Evolutionary conservation across 2,113 vertebrate species (phyloP).

Genomic region (Syngnathoides biaculeatus): DNA sequence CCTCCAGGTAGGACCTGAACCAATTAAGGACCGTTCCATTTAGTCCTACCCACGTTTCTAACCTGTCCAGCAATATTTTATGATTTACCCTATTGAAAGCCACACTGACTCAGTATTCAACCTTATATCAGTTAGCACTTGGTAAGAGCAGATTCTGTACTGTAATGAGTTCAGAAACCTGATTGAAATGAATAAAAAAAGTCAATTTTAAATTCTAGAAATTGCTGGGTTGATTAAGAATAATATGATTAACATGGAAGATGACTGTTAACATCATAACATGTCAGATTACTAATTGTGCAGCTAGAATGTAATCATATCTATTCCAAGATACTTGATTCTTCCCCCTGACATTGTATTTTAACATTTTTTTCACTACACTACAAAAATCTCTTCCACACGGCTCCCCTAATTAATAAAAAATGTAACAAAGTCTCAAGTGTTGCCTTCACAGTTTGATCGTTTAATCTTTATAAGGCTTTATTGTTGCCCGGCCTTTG

Average conservation of each 20-base stretch:
- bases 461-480: neutral
- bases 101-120: no score
- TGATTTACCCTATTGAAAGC: no score
- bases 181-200: no score
- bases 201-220: no score
- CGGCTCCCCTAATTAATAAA: neutral
- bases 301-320: neutral
- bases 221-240: no score
- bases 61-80: no score
- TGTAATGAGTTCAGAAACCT: no score
- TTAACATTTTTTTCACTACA: neutral
- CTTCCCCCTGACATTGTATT: neutral
- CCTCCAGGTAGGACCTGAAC: no score
- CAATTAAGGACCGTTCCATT: no score
- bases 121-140: no score
- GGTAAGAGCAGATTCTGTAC: no score
- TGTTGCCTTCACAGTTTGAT: constrained; percentile 1
- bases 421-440: neutral
- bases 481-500: constrained; percentile 33
- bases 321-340: neutral
- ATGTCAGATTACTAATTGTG: neutral
- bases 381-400: neutral
- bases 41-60: no score
- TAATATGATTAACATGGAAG: neutral
- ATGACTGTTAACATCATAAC: neutral